Conservation (phyloP, 2,797 vertebrate species). For the Paramormyrops hopkinsi region DNA sequence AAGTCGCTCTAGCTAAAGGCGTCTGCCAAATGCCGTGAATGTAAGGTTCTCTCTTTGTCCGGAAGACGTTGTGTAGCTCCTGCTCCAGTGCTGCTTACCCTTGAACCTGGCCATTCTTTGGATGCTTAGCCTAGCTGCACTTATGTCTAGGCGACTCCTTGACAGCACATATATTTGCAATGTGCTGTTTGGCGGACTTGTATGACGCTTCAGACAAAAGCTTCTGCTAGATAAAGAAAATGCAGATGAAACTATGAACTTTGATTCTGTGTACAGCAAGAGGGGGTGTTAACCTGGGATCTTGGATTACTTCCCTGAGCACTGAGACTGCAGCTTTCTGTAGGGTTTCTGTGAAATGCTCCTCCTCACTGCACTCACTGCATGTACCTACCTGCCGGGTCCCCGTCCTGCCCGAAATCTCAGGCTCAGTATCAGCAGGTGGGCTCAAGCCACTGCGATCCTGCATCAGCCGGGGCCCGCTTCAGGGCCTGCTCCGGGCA, state of each 20-base stretch:
- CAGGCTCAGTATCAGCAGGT: not conserved
- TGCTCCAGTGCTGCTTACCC: not conserved
- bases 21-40: not conserved
- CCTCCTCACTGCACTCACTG: not conserved
- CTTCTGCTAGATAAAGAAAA: not conserved
- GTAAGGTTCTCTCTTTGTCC: not conserved
- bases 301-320: not conserved
- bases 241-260: not conserved
- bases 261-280: not conserved
- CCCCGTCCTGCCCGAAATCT: not conserved
- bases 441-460: not conserved
- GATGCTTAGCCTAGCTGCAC: not conserved
- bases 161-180: not conserved
- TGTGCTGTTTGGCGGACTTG: not conserved
- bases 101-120: not conserved
- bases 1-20: not conserved
- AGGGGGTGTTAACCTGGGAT: not conserved
- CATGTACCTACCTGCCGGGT: not conserved
- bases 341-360: not conserved
- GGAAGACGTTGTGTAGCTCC: not conserved
- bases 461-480: not conserved
- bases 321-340: not conserved
- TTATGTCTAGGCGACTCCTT: not conserved
- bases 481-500: not conserved
- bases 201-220: not conserved